These are phyloP conservation scores for Gavialis gangeticus DNA, from an alignment of 2,113 vertebrate species.

Conservation along the genomic window DNA sequence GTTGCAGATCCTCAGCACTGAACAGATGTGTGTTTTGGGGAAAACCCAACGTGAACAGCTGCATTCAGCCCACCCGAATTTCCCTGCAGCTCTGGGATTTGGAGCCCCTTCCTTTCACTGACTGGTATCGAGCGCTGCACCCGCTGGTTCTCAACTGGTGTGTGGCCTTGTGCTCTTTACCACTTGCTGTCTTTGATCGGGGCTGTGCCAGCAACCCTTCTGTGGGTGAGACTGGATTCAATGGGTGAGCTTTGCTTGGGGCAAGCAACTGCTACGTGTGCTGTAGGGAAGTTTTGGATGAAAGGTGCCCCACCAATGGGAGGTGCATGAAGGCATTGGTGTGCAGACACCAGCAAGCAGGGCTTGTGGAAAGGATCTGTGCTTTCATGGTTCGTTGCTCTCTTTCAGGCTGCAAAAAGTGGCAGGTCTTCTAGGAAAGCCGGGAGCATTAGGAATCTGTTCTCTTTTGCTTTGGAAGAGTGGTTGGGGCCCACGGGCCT, in stretches of 20 bases:
- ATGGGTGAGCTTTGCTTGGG: accelerated
- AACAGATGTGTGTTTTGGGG: too few relatives aligned
- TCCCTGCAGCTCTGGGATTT: too few relatives aligned
- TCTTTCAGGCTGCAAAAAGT: accelerated
- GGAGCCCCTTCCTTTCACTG: too few relatives aligned
- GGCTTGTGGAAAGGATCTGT: accelerated
- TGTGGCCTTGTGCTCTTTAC: accelerated
- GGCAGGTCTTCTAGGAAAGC: accelerated
- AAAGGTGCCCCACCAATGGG: accelerated
- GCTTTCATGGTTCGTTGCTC: accelerated
- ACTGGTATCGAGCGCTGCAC: too few relatives aligned
- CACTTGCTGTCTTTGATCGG: accelerated
- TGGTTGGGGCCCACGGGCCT: too few relatives aligned
- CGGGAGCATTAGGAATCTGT: background rate
- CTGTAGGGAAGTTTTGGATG: accelerated
- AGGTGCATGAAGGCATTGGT: background rate
- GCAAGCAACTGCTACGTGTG: accelerated
- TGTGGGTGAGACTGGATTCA: background rate
- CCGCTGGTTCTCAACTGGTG: too few relatives aligned
- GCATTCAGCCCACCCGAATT: too few relatives aligned
- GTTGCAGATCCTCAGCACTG: too few relatives aligned
- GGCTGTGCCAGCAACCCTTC: background rate
- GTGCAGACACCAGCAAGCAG: background rate
- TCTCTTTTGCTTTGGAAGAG: accelerated
- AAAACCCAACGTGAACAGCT: too few relatives aligned